Base-by-base conservation (phyloP, 2,797 vertebrate species). In the Kryptolebias ocellatus region DNA sequence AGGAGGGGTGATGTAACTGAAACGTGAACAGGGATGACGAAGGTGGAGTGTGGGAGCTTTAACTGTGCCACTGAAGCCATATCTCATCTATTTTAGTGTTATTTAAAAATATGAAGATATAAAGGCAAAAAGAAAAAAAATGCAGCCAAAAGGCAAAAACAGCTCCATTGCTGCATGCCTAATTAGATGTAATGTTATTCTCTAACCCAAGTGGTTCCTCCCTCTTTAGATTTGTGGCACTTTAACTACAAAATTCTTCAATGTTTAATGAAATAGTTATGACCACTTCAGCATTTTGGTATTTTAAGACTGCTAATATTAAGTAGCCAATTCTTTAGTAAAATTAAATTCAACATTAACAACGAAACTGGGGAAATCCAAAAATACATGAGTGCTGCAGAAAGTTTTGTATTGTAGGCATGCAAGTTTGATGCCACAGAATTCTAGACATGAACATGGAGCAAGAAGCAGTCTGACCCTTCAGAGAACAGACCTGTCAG, bases 11-110 rank as follows among this genome's bases (percentile, higher is more conserved):
- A 76, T 75, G 53, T 60, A 69, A 73, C 37, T 51, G 50, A 62
- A 49, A 71, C 17, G 3, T 60, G 59, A 76, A 65, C 57, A 10
- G 31, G 0, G 60, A 72, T 81, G 75, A 81, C 31, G 49, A 62
- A 68, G 52, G 50, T 67, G 50, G 56, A 60, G 52, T 61, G 64
- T 16, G 0, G 31, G 50, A 64, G 56, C 5, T 7, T 27, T 70
- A 62, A 71, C 14, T 42, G 37, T 76, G 47, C 70, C 53, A 60
- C 6, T 56, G 53, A 79, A 61, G 69, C 51, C 51, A 56, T 44
- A 65, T 6, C 18, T 67, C 18, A n/a, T 68, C 39, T 68, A 64
- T 79, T 73, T 78, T 72, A 58, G 64, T 31, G 34, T 31, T 34
- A 8, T 50, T 74, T 66, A 52, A 53, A 71, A 64, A 71, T 55